Conservation (phyloP, 2,888 invertebrate species). For the Diachrysia chrysitis region DNA sequence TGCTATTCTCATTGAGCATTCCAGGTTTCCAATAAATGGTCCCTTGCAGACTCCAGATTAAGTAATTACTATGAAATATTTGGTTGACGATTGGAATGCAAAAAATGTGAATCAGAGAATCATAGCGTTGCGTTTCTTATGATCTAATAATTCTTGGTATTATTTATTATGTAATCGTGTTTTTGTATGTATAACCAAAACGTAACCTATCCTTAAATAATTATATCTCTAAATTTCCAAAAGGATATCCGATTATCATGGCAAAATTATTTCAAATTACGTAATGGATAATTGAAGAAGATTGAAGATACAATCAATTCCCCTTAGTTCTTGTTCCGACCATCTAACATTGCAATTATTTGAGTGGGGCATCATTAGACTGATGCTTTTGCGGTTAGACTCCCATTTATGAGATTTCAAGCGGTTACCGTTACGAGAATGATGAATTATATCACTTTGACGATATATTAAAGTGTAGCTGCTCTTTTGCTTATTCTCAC, state of each 20-base stretch:
- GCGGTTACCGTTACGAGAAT: conserved; percentile 34
- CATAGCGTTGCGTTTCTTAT: too few species aligned
- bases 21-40: conserved; percentile 50
- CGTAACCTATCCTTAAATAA: not conserved
- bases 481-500: conserved; percentile 11
- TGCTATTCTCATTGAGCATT: conserved; percentile 60
- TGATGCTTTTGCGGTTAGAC: conserved; percentile 29
- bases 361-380: conserved; percentile 23
- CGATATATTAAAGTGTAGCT: not conserved
- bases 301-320: not conserved
- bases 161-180: not conserved
- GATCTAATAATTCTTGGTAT: too few species aligned
- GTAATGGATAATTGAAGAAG: not conserved
- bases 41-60: conserved; percentile 14
- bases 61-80: conserved; percentile 9
- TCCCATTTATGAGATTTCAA: conserved; percentile 48
- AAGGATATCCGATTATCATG: not conserved
- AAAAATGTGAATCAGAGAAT: not conserved
- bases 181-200: not conserved
- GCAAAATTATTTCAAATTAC: not conserved
- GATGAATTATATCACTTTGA: conserved; percentile 40
- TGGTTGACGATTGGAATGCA: not conserved
- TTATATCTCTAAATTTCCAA: not conserved
- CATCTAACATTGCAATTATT: not conserved
- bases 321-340: not conserved